phyloP scores from a whole-genome alignment of 2,888 invertebrate genomes.

The Hemaris fuciformis region DNA sequence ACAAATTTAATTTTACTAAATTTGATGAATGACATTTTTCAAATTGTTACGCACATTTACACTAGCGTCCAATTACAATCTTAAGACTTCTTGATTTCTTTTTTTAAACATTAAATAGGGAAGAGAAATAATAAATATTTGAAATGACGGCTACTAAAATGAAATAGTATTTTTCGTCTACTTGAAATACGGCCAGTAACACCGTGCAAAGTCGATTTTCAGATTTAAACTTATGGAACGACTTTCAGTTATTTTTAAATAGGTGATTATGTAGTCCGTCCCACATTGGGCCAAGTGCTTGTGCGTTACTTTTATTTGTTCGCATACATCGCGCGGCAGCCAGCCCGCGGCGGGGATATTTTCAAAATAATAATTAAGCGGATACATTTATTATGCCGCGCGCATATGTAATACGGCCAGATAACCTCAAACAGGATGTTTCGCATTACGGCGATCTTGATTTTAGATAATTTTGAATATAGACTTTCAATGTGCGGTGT shows the following conservation, averaged over 20 bases:
- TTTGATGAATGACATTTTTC: too few relatives aligned
- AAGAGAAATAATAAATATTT: not conserved
- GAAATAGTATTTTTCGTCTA: too few relatives aligned
- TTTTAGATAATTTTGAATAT: slow-evolving; percentile 16
- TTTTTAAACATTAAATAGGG: too few relatives aligned
- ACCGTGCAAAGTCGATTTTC: not conserved
- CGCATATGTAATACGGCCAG: slow-evolving; percentile 67
- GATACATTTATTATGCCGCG: slow-evolving; percentile 76
- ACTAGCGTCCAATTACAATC: too few relatives aligned
- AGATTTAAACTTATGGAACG: not conserved
- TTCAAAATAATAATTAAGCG: slow-evolving; percentile 81
- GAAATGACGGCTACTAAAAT: not conserved
- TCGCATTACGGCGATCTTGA: not conserved
- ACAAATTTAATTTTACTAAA: too few relatives aligned
- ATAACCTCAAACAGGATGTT: slow-evolving; percentile 52
- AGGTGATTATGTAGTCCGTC: slow-evolving; percentile 20
- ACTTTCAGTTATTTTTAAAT: slow-evolving; percentile 14
- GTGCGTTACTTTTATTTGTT: slow-evolving; percentile 13
- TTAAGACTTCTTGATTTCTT: too few relatives aligned
- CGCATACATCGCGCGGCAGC: slow-evolving; percentile 12
- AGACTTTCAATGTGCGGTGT: not conserved
- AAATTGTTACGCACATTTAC: too few relatives aligned
- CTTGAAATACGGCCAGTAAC: not conserved
- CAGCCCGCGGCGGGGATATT: slow-evolving; percentile 74
- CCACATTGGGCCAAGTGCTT: not conserved